Evolutionary conservation across 2,113 vertebrate species (phyloP).

Genomic region (Panthera leo): DNA sequence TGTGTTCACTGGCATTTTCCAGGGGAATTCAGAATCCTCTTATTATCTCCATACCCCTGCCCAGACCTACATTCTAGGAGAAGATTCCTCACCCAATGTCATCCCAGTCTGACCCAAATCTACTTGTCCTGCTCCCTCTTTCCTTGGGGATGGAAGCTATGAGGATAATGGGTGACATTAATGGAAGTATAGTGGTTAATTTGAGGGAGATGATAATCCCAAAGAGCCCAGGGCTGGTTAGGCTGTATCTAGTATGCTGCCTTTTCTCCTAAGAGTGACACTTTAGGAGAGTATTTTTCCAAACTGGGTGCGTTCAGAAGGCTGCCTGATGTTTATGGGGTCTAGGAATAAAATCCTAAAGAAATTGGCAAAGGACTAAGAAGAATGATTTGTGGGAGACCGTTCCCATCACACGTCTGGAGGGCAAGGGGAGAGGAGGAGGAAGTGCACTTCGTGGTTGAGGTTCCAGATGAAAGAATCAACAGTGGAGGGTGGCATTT

Average conservation of each 20-base stretch:
- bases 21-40: neutral
- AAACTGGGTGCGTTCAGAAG: neutral
- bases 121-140: neutral
- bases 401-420: neutral
- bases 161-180: neutral
- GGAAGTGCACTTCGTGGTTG: neutral
- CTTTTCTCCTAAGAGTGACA: neutral
- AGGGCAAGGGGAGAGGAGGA: neutral
- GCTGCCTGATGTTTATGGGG: accelerated
- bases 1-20: neutral
- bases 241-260: neutral
- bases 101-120: neutral
- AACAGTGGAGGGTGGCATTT: neutral
- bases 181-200: neutral
- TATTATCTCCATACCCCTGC: neutral
- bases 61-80: neutral
- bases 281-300: neutral
- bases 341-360: neutral
- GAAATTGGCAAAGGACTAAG: neutral
- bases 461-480: neutral
- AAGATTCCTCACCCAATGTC: neutral
- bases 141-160: neutral
- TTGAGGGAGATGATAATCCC: neutral
- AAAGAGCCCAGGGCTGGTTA: neutral
- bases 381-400: neutral